Conservation (phyloP, 2,113 vertebrate species). For the Delphinapterus leucas region DNA sequence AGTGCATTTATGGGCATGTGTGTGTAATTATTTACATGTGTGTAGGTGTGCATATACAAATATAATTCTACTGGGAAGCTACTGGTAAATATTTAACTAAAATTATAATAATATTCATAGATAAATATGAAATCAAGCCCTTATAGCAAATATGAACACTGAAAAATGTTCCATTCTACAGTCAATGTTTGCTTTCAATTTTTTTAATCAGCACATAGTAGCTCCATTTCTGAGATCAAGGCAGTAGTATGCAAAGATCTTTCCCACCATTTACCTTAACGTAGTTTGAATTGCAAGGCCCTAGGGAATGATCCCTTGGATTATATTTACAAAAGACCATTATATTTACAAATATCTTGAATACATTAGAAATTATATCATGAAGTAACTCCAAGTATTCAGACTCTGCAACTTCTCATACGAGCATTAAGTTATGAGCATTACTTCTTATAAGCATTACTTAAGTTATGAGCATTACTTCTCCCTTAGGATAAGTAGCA, state of each 20-base stretch:
- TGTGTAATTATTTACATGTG: background rate
- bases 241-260: background rate
- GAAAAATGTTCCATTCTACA: background rate
- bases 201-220: background rate
- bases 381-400: background rate
- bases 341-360: background rate
- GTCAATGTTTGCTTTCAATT: background rate
- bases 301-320: background rate
- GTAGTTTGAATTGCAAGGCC: background rate
- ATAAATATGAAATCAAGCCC: background rate
- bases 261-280: background rate
- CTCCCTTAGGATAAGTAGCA: background rate
- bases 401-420: background rate
- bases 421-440: background rate
- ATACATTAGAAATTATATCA: background rate
- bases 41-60: fast-evolving
- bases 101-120: background rate
- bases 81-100: background rate
- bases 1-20: background rate
- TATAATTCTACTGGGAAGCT: background rate
- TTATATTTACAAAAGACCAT: background rate
- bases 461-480: background rate
- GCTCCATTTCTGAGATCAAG: background rate
- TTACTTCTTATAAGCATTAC: background rate
- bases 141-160: background rate